These are phyloP conservation scores for Pyrochroa serraticornis DNA, from an alignment of 2,888 invertebrate species.

Conservation along the genomic window DNA sequence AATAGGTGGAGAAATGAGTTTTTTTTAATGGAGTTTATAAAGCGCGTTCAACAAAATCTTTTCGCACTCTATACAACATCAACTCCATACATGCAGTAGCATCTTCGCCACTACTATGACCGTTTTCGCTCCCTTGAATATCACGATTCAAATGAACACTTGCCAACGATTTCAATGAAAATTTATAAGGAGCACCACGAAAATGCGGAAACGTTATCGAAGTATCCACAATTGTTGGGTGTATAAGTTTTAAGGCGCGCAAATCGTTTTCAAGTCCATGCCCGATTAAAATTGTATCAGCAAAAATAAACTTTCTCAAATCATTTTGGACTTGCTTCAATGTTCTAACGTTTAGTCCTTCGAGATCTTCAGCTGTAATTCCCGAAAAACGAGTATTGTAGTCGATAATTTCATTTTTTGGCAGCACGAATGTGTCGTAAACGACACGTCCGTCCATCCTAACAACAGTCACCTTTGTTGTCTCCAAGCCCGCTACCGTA, in stretches of 20 bases:
- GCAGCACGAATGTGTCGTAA: conserved; percentile 84
- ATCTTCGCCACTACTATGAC: conserved; percentile 95
- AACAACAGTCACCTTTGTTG: conserved; percentile 87
- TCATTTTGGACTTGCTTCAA: conserved; percentile 84
- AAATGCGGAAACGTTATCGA: conserved; percentile 86
- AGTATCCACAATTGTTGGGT: conserved; percentile 87
- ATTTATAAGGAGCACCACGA: conserved; percentile 80
- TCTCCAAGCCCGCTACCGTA: conserved; percentile 83
- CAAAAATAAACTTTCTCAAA: conserved; percentile 77
- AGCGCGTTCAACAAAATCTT: conserved; percentile 59
- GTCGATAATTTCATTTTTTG: conserved; percentile 84
- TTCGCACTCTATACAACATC: conserved; percentile 77
- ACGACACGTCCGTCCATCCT: conserved; percentile 74
- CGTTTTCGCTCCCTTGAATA: conserved; percentile 77
- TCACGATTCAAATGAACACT: conserved; percentile 74
- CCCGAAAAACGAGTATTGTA: conserved; percentile 97
- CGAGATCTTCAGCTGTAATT: conserved; percentile 72
- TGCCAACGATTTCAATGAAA: conserved; percentile 81
- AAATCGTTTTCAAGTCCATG: conserved; percentile 96
- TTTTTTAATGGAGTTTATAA: too few species aligned
- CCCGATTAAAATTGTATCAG: conserved; percentile 90
- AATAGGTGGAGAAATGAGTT: too few species aligned
- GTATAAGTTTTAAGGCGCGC: conserved; percentile 82
- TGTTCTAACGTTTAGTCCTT: conserved; percentile 65
- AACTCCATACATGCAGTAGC: conserved; percentile 89